A percentile compares a stretch with the other conserved stretches of the same genome.
These are phyloP conservation scores for Trididemnum nubilum DNA, from an alignment of 23 tunicate species.

Conservation along the genomic window DNA sequence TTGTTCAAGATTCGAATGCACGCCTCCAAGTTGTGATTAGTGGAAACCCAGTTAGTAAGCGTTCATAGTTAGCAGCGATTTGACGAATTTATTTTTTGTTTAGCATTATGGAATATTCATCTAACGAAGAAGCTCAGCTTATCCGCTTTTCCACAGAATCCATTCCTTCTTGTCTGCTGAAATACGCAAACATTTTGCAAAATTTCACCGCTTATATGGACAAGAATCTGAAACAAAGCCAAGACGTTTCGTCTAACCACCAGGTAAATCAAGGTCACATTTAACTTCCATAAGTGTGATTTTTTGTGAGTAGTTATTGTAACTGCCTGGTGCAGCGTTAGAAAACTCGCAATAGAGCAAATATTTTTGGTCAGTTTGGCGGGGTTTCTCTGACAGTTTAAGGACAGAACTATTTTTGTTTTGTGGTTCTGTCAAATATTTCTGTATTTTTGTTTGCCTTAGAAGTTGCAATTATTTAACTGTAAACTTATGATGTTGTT, in stretches of 20 bases:
- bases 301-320: no score
- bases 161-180: slow-evolving; percentile 42
- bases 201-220: slow-evolving; percentile 80
- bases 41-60: no score
- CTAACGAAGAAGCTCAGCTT: slow-evolving; percentile 19
- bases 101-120: slow-evolving; percentile 56
- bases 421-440: no score
- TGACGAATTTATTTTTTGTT: no score
- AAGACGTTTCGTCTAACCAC: neutral
- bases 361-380: no score
- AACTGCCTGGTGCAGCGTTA: no score
- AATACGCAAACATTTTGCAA: slow-evolving; percentile 51
- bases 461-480: neutral
- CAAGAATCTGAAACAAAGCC: slow-evolving; percentile 45
- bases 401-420: no score
- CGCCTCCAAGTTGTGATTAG: no score
- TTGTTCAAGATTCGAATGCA: neutral
- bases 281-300: neutral
- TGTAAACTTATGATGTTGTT: neutral
- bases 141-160: slow-evolving; percentile 47
- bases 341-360: no score
- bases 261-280: slow-evolving; percentile 12
- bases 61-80: no score
- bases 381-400: no score
- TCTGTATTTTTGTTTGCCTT: no score